A percentile compares a stretch with the other conserved stretches of the same genome.
Conservation (phyloP, 2,797 vertebrate species). For the Melopsittacus undulatus region DNA sequence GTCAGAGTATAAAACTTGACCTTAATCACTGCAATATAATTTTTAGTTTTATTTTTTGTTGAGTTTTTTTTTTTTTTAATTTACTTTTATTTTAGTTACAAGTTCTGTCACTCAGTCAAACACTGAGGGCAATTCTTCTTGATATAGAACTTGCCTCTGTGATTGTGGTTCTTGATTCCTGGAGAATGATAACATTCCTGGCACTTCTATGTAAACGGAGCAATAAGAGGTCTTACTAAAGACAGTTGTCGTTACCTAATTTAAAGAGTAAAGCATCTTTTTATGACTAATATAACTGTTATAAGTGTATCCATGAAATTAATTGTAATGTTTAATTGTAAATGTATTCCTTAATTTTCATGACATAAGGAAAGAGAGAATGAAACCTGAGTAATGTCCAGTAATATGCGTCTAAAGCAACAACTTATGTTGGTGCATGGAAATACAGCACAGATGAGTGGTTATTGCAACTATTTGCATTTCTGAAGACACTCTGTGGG, state of each 20-base stretch:
- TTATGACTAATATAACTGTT: neutral
- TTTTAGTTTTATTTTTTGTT: neutral
- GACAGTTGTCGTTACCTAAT: neutral
- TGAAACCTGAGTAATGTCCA: neutral
- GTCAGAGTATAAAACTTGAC: neutral
- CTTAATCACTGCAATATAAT: neutral
- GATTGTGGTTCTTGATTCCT: neutral
- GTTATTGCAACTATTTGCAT: neutral
- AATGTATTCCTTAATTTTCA: neutral
- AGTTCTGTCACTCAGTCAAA: neutral
- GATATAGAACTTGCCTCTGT: neutral
- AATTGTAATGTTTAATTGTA: neutral
- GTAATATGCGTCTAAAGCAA: neutral
- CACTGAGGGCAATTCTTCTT: neutral
- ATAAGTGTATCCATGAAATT: neutral
- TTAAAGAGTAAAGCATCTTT: neutral
- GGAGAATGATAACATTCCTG: neutral
- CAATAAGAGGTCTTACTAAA: neutral
- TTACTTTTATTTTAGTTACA: neutral
- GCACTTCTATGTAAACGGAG: neutral
- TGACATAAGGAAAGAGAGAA: neutral
- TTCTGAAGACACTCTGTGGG: neutral
- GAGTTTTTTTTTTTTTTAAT: neutral
- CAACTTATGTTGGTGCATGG: neutral
- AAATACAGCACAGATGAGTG: neutral